These are phyloP conservation scores for Actias luna DNA, from an alignment of 2,888 invertebrate genomes.

Conservation along the genomic window DNA sequence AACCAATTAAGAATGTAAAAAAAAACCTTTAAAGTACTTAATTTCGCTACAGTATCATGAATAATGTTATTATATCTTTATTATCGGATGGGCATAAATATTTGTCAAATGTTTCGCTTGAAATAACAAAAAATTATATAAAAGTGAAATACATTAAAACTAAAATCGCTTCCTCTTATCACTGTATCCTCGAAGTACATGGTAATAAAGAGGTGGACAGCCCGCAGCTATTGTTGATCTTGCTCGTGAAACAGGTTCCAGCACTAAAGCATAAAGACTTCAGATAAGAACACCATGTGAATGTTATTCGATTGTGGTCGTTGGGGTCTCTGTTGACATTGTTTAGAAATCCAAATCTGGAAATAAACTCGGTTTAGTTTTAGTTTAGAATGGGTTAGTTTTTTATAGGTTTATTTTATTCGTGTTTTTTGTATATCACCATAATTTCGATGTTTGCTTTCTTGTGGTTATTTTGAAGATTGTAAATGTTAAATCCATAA, in stretches of 20 bases:
- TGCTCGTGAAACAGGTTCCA: conserved; percentile 67
- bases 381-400: not conserved
- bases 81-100: too few species aligned
- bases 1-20: too few species aligned
- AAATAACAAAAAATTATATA: not conserved
- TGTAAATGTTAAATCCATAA: too few species aligned
- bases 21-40: too few species aligned
- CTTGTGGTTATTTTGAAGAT: too few species aligned
- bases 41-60: too few species aligned
- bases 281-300: conserved; percentile 64
- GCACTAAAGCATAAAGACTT: conserved; percentile 55
- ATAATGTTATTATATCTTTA: too few species aligned
- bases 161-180: conserved; percentile 31
- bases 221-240: conserved; percentile 72
- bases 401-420: not conserved
- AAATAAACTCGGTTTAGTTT: conserved; percentile 1
- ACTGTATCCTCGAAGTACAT: conserved; percentile 38
- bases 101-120: not conserved
- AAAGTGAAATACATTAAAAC: not conserved
- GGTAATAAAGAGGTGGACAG: conserved; percentile 73
- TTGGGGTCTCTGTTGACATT: conserved; percentile 10
- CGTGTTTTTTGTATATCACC: not conserved
- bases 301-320: conserved; percentile 38
- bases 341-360: conserved; percentile 11
- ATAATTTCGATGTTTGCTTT: too few species aligned